A percentile compares a stretch with the other conserved stretches of the same genome.
Evolutionary conservation across 2,888 invertebrate genomes (phyloP).

Genomic region (Acrobasis repandana): DNA sequence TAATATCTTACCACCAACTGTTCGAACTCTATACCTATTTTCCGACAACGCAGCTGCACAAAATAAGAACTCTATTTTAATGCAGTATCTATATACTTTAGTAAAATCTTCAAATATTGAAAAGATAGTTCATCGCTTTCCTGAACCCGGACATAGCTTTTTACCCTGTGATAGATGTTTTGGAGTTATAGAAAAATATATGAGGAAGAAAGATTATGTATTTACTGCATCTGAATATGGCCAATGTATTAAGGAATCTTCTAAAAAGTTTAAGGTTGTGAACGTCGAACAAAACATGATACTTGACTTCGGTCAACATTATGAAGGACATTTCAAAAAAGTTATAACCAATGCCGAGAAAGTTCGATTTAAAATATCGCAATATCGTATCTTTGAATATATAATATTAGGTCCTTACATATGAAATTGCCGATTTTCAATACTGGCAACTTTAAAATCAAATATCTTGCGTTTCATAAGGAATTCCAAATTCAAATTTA

Average conservation of each 20-base stretch:
- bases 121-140: slow-evolving; percentile 17
- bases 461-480: no score
- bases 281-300: slow-evolving; percentile 24
- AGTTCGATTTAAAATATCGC: slow-evolving; percentile 7
- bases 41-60: slow-evolving; percentile 21
- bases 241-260: slow-evolving; percentile 24
- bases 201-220: slow-evolving; percentile 11
- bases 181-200: slow-evolving; percentile 23
- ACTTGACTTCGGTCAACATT: slow-evolving; percentile 21
- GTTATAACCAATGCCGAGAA: no score
- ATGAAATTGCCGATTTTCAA: no score
- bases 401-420: no score
- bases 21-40: slow-evolving; percentile 16
- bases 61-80: slow-evolving; percentile 22
- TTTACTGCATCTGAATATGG: slow-evolving; percentile 25
- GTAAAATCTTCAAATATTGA: background rate
- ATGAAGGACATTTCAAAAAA: slow-evolving; percentile 10
- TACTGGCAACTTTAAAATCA: no score
- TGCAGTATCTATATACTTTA: slow-evolving; percentile 12
- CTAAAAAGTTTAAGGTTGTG: slow-evolving; percentile 27
- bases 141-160: slow-evolving; percentile 15
- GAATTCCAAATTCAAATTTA: no score
- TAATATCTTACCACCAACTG: slow-evolving; percentile 18
- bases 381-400: slow-evolving; percentile 18
- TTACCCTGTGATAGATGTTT: slow-evolving; percentile 26